phyloP scores from a whole-genome alignment of 2,797 vertebrate species.

The Gastrophryne carolinensis region DNA sequence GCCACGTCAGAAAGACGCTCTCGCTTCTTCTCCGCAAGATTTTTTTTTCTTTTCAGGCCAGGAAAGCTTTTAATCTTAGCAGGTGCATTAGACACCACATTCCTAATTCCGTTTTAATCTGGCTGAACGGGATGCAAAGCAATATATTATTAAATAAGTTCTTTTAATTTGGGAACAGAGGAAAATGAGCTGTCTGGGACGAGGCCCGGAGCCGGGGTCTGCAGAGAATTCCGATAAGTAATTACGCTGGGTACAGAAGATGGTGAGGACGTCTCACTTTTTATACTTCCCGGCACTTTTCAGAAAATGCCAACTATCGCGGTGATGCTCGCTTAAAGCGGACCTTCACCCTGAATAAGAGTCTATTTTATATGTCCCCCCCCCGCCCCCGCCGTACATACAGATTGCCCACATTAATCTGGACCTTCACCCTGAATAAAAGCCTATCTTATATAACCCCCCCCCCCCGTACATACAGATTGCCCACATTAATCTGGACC shows the following conservation, averaged over 20 bases:
- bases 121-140: background rate
- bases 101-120: slow-evolving; percentile 22
- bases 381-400: too few relatives aligned
- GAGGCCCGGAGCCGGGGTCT: background rate
- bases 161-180: slow-evolving; percentile 37
- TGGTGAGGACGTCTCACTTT: too few relatives aligned
- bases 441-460: too few relatives aligned
- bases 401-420: too few relatives aligned
- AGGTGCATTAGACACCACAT: slow-evolving; percentile 6
- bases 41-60: too few relatives aligned
- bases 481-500: too few relatives aligned
- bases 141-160: slow-evolving; percentile 31
- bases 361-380: too few relatives aligned
- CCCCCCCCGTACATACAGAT: too few relatives aligned
- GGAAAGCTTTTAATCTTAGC: background rate
- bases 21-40: too few relatives aligned
- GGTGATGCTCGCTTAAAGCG: background rate
- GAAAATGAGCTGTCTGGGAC: slow-evolving; percentile 23
- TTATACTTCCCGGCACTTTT: background rate
- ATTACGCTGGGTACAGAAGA: slow-evolving; percentile 1
- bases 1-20: too few relatives aligned
- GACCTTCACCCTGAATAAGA: too few relatives aligned
- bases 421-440: too few relatives aligned
- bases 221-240: slow-evolving; percentile 16
- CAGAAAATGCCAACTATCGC: background rate